These are phyloP conservation scores for Philereme vetulata DNA, from an alignment of 2,888 invertebrate genomes.

Conservation along the genomic window DNA sequence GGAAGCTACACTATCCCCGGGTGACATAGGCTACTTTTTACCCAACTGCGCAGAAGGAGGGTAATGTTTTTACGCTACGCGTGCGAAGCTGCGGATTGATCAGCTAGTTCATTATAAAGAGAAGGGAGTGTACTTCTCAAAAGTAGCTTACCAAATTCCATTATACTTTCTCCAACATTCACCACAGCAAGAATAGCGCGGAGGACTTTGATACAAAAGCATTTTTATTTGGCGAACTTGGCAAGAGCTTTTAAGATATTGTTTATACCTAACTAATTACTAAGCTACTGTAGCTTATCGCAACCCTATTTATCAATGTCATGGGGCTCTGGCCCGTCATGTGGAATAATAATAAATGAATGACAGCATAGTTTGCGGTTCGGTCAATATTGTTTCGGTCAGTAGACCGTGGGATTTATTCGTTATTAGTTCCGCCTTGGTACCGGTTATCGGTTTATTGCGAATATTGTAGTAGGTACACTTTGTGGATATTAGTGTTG, in stretches of 20 bases:
- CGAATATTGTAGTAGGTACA: conserved; percentile 30
- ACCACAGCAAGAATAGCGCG: conserved; percentile 8
- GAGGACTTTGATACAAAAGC: conserved; percentile 14
- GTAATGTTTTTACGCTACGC: too few species aligned
- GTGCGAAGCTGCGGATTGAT: too few species aligned
- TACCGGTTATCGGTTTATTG: conserved; percentile 35
- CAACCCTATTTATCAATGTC: conserved; percentile 24
- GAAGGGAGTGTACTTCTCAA: conserved; percentile 19
- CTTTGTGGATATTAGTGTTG: conserved; percentile 19
- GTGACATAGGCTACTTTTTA: too few species aligned
- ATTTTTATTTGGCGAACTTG: conserved; percentile 8
- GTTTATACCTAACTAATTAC: conserved; percentile 13
- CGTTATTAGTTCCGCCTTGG: conserved; percentile 63
- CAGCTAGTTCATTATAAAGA: conserved; percentile 6
- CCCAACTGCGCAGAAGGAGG: too few species aligned
- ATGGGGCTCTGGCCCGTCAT: conserved; percentile 27
- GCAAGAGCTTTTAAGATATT: conserved; percentile 14
- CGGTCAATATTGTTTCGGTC: conserved; percentile 53
- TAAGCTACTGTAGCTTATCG: conserved; percentile 15
- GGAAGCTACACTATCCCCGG: too few species aligned
- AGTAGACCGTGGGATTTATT: conserved; percentile 63
- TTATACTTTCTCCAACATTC: conserved; percentile 23
- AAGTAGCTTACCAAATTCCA: conserved; percentile 25
- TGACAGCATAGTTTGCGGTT: conserved; percentile 36
- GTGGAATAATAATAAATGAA: conserved; percentile 37